Base-by-base conservation (phyloP, 2,797 vertebrate species). In the Catharus ustulatus region DNA sequence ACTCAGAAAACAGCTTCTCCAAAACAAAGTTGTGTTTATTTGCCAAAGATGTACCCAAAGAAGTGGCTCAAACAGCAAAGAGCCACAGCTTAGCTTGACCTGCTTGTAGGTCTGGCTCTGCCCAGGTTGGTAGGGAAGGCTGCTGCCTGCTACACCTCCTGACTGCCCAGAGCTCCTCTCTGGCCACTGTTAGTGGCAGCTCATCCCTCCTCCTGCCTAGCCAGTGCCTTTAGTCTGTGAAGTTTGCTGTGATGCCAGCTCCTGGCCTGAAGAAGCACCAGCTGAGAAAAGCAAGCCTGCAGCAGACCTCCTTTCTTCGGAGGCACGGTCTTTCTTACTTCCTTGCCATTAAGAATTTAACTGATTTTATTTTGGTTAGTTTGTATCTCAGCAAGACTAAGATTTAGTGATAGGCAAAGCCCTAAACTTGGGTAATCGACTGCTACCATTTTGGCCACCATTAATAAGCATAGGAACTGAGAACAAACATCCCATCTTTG, bases 1-100 rank as follows among this genome's bases (percentile, higher is more conserved):
- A 96, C 86, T 95, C 84, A 90, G 64, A 72, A 95, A 94, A 79
- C 34, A 94, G 45, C 84, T 77, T 84, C 81, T 82, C 68, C 84
- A 77, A 95, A 95, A 90, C 81, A 87, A 76, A 82, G 57, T 32
- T 1, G 4, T 52, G 34, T 77, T 83, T 83, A 72, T 89, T 92
- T 95, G 77, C 27, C 59, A 51, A 92, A 84, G 78, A 34, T 71
- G 7, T 42, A 63, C 52, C 55, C 67, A 67, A 69, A 86, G 77
- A 90, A 79, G 38, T 32, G 48, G 15, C 64, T 81, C 76, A 46
- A 94, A 71, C 9, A 69, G 34, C 45, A 55, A 91, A 87, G 51
- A 73, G 15, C 45, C 11, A 1, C n/a, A 82, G 52, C 15, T 90
- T 26, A 71, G 21, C 59, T 92, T 87, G 89, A 89, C 92, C 92